Evolutionary conservation across 1,140 invertebrate species (phyloP), one percentile per base, ranked within the genome.

Genomic region (Zaprionus lachaisei): DNA sequence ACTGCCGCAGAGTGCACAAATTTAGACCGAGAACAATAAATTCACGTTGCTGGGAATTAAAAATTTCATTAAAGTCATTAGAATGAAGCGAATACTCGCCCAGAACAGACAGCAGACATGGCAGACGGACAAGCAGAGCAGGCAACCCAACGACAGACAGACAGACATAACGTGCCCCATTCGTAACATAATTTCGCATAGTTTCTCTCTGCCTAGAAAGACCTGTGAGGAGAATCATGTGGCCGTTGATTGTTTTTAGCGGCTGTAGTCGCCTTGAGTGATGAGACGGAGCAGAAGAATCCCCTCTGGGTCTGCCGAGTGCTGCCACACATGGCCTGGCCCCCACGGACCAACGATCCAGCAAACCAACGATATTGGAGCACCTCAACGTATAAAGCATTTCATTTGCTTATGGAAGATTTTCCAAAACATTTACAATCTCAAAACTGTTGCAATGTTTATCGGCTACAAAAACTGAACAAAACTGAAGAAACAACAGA

Each of bases 1-100:
- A 60, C 65, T 51, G 65, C 55, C 68, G 56, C 62, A 65, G n/a
- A 51, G 44, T 28, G 15, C n/a, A 31, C 64, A 67, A 37, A 55
- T 74, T 67, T 63, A 69, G 72, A 77, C 72, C 66, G 66, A 69
- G 62, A 81, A 89, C 85, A 89, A 89, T 89, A 89, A 89, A 90
- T 89, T 89, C 72, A 77, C 75, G 63, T 66, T 68, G 71, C 62
- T 73, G 68, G 71, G 79, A 78, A 81, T 74, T 75, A 78, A 75
- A 73, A 78, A 68, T 90, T 90, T 89, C 76, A 89, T 90, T 89
- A 90, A 89, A 89, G 89, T 77, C 84, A 89, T 89, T 90, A 90
- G 84, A 83, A 81, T 89, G 56, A 70, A 86, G 58, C 76, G 68
- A 38, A 11, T 38, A 41, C 26, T 66, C 55, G 57, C 75, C 67